These are phyloP conservation scores for Dipodomys stephensi DNA, from an alignment of 2,113 vertebrate species.

Conservation along the genomic window DNA sequence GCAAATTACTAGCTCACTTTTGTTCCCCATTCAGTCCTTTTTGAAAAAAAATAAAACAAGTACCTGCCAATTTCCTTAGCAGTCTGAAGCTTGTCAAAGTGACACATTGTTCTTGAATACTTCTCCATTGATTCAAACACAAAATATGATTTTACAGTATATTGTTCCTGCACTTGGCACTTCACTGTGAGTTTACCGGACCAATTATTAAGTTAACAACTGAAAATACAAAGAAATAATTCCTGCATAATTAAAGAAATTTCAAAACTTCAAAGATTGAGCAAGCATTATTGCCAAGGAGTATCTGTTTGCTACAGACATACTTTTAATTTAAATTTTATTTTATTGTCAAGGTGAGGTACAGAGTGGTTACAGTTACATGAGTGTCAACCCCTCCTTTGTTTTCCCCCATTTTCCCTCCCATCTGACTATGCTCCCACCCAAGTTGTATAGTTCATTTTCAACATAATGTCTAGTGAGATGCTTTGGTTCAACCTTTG, in stretches of 20 bases:
- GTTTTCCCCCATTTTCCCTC: no score
- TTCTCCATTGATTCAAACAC: conserved; percentile 1
- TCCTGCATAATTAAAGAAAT: conserved; percentile 19
- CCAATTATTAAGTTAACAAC: conserved; percentile 10
- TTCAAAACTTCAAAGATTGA: neutral
- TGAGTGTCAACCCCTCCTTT: no score
- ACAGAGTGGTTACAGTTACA: no score
- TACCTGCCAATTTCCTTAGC: conserved; percentile 26
- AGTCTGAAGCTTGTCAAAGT: neutral
- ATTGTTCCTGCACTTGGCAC: neutral
- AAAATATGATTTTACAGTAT: conserved; percentile 32
- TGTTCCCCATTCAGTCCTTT: neutral
- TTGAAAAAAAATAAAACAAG: neutral
- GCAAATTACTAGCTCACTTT: conserved; percentile 17
- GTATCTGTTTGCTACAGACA: no score
- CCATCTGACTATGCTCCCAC: no score
- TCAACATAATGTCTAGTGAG: no score
- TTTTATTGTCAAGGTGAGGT: no score
- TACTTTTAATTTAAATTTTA: no score
- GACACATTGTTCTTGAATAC: neutral
- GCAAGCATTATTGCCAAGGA: no score
- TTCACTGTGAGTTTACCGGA: conserved; percentile 10
- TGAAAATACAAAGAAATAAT: conserved; percentile 8
- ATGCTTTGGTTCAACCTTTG: no score
- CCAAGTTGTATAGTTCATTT: no score